Evolutionary conservation across 2,888 invertebrate genomes (phyloP), one percentile per base, ranked within the genome.

Genomic region (Platerodrilus igneus): DNA sequence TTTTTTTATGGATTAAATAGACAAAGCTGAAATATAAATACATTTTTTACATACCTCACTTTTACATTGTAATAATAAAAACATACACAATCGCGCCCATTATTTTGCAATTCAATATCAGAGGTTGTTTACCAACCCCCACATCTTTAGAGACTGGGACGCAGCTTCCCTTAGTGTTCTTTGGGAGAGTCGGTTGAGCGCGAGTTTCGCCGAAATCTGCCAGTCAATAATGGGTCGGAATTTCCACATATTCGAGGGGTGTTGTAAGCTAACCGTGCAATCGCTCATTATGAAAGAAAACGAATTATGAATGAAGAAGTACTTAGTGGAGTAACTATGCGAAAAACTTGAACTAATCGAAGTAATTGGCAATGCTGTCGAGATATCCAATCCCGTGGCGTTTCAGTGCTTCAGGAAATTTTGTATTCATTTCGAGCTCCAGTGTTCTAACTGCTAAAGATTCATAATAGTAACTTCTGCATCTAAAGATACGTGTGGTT

Each of bases 221-320:
- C 57, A 64, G 65, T 65, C 65, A 63, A 65, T 65, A 65, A 60
- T 59, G 54, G 58, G 57, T 57, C 58, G 59, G 54, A 45, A 50
- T 42, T 47, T 50, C 50, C 51, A 52, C 45, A 57, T 59, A 53
- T 50, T 53, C 57, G 59, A 60, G 60, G 56, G 60, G 57, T 34
- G 30, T 50, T n/a, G 51, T 54, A 52, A 54, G 55, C 52, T 54
- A 52, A 56, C 51, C 52, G 47, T 47, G 48, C 31, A 35, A 34
- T 31, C 26, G n/a, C n/a, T n/a, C n/a, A n/a, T 25, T 38, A 38
- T 34, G 34, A 43, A 38, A 31, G 34, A 27, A 20, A 35, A 16
- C 7, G 27, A 35, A 37, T 34, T 21, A 38, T 38, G 34, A 38
- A 43, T 43, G 37, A 29, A 31, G 36, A 14, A 29, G 17, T 37